phyloP scores from a whole-genome alignment of 2,888 invertebrate genomes.

The Alsophila aescularia region DNA sequence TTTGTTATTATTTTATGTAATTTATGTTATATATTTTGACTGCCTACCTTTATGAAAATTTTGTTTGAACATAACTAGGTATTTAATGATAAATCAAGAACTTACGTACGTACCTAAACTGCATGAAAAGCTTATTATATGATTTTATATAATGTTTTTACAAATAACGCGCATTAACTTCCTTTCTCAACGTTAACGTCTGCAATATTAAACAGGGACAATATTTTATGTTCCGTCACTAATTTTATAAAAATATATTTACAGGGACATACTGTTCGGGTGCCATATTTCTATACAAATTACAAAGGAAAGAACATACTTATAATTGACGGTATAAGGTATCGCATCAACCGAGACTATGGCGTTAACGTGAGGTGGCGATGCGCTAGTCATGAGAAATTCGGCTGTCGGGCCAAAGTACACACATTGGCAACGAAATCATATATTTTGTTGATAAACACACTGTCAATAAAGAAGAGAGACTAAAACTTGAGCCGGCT shows the following conservation, averaged over 20 bases:
- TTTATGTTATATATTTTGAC: no score
- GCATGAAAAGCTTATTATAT: no score
- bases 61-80: no score
- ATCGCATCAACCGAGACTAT: constrained; percentile 44
- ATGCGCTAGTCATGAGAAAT: constrained; percentile 53
- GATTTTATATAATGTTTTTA: no score
- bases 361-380: constrained; percentile 54
- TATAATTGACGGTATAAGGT: constrained; percentile 48
- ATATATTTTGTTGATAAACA: constrained; percentile 52
- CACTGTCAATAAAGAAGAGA: constrained; percentile 21
- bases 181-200: no score
- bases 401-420: constrained; percentile 52
- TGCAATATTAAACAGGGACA: no score
- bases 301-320: constrained; percentile 45
- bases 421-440: constrained; percentile 51
- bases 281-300: constrained; percentile 40
- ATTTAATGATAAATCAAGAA: no score
- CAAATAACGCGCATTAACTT: no score
- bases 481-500: not conserved
- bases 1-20: no score
- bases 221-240: no score
- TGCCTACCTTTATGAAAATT: no score
- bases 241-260: not conserved
- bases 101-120: no score
- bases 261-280: constrained; percentile 3